These are phyloP conservation scores for Campoplex nolae DNA, from an alignment of 2,888 invertebrate species.

Conservation along the genomic window DNA sequence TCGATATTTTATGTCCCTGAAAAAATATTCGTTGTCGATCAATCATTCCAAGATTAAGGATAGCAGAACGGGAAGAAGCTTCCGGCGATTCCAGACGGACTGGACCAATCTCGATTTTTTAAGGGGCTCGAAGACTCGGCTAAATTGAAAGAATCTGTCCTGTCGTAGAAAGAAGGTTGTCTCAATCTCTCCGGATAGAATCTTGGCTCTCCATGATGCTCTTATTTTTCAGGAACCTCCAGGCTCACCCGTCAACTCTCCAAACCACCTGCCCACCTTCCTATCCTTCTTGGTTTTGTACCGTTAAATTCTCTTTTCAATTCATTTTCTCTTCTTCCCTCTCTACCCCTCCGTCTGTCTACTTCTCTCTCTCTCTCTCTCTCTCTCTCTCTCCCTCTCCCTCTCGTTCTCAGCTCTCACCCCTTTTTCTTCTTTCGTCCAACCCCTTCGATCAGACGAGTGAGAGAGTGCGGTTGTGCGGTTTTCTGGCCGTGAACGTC, in stretches of 20 bases:
- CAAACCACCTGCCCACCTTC: slow-evolving; percentile 59
- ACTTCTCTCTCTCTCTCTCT: background rate
- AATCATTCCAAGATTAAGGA: background rate
- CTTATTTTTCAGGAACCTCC: slow-evolving; percentile 28
- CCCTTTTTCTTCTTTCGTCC: slow-evolving; percentile 28
- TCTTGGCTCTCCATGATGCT: slow-evolving; percentile 22
- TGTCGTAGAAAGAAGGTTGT: slow-evolving; percentile 24
- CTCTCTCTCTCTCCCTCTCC: background rate
- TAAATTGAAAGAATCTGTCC: background rate
- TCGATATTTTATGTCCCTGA: background rate
- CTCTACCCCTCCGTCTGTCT: slow-evolving; percentile 17
- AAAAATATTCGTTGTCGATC: background rate
- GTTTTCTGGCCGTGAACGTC: slow-evolving; percentile 76
- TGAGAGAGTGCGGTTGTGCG: slow-evolving; percentile 45
- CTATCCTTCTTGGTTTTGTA: slow-evolving; percentile 4
- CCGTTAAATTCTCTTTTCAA: slow-evolving; percentile 5
- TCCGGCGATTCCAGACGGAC: background rate
- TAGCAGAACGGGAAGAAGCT: background rate
- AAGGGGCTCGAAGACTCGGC: background rate
- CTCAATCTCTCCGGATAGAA: slow-evolving; percentile 10
- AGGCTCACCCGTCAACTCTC: slow-evolving; percentile 54
- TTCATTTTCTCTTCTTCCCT: background rate
- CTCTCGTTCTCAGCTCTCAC: background rate
- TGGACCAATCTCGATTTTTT: slow-evolving; percentile 25
- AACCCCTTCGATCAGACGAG: slow-evolving; percentile 67